Conservation (phyloP, 2,113 vertebrate genomes). For the Parus major region DNA sequence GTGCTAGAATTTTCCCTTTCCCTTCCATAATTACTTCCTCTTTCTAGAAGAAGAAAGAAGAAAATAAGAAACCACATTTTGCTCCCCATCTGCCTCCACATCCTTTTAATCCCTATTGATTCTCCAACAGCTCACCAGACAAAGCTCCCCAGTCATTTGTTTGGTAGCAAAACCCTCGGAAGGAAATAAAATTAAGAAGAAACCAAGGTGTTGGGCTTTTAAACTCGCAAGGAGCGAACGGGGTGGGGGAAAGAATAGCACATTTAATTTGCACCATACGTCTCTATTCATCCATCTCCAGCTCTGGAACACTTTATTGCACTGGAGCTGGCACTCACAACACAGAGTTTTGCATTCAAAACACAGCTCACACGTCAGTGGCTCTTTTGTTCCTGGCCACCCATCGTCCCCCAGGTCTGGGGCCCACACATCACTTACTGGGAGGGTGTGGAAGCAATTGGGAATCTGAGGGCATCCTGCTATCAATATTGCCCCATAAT, state of each 20-base stretch:
- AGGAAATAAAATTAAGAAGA: background rate
- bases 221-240: background rate
- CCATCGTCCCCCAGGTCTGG: background rate
- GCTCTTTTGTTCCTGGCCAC: conserved; percentile 13
- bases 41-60: background rate
- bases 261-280: background rate
- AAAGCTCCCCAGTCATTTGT: background rate
- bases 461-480: background rate
- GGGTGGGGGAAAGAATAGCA: background rate
- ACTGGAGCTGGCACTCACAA: background rate
- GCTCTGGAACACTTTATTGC: conserved; percentile 19
- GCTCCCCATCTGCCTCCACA: background rate
- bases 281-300: conserved; percentile 26
- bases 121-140: background rate
- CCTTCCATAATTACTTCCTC: background rate
- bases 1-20: conserved; percentile 11
- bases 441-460: background rate
- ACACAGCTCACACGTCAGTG: background rate
- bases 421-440: background rate
- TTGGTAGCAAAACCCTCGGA: background rate
- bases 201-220: background rate
- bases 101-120: background rate
- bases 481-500: background rate
- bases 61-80: background rate
- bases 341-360: background rate